These are phyloP conservation scores for Grapholita molesta DNA, from an alignment of 1,140 invertebrate genomes.

Conservation along the genomic window DNA sequence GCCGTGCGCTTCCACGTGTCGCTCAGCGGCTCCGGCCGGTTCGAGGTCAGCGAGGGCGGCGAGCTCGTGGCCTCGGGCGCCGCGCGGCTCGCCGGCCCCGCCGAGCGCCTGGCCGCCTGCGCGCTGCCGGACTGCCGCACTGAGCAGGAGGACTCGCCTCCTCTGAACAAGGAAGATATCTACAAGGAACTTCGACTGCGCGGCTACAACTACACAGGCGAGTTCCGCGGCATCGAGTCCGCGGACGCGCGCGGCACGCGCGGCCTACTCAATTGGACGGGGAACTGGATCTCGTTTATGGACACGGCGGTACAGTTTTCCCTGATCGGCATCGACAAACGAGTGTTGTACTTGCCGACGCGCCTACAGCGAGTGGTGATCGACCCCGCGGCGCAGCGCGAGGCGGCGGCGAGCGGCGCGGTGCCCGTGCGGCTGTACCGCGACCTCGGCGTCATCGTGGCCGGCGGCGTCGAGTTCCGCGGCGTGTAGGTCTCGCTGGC, in stretches of 20 bases:
- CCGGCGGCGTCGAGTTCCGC: slow-evolving; percentile 93
- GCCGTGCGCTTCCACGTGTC: slow-evolving; percentile 92
- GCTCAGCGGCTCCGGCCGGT: slow-evolving; percentile 92
- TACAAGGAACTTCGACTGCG: slow-evolving; percentile 96
- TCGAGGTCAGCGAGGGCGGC: slow-evolving; percentile 94
- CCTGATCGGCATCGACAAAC: slow-evolving; percentile 86
- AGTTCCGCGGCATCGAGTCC: slow-evolving; percentile 89
- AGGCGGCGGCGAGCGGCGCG: slow-evolving; percentile 71
- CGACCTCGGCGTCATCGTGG: slow-evolving; percentile 86
- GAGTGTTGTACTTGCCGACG: slow-evolving; percentile 92
- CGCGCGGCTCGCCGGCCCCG: slow-evolving; percentile 80
- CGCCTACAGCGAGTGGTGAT: slow-evolving; percentile 89
- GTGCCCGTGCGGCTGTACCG: slow-evolving; percentile 86
- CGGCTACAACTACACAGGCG: slow-evolving; percentile 95
- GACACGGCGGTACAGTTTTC: slow-evolving; percentile 97
- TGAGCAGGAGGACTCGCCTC: slow-evolving; percentile 72
- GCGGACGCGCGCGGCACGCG: slow-evolving; percentile 82
- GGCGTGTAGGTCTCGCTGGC: slow-evolving; percentile 95
- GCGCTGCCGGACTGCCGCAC: slow-evolving; percentile 68
- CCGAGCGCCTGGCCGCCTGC: slow-evolving; percentile 77
- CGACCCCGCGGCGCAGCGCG: slow-evolving; percentile 85
- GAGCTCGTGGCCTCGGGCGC: slow-evolving; percentile 89
- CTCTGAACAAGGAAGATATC: slow-evolving; percentile 87
- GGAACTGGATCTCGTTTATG: slow-evolving; percentile 95
- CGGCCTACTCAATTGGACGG: slow-evolving; percentile 88